Percentiles rank a stretch among this genome's conserved stretches.
phyloP scores from a whole-genome alignment of 2,888 invertebrate species.

The Macaria liturata region DNA sequence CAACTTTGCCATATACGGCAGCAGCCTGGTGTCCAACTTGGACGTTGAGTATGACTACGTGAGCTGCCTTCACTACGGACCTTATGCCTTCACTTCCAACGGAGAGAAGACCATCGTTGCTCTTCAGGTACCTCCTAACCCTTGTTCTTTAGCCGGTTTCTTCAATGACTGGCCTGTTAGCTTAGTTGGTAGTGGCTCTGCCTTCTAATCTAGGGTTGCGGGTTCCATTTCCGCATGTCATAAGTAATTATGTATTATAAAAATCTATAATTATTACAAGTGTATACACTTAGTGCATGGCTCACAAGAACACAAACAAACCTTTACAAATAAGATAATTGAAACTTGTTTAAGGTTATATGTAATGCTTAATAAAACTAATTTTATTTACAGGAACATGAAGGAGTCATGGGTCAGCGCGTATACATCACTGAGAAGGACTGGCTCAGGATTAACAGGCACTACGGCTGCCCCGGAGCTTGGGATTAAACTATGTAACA shows the following conservation, averaged over 20 bases:
- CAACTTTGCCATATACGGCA: slow-evolving; percentile 84
- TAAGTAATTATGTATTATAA: too few relatives aligned
- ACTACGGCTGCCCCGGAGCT: slow-evolving; percentile 75
- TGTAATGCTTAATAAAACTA: too few relatives aligned
- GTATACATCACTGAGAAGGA: slow-evolving; percentile 73
- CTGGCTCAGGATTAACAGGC: slow-evolving; percentile 74
- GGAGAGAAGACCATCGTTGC: slow-evolving; percentile 86
- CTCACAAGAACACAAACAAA: too few relatives aligned
- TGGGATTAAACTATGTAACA: slow-evolving; percentile 50
- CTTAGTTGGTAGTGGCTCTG: too few relatives aligned
- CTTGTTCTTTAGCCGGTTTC: too few relatives aligned
- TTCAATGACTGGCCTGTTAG: too few relatives aligned
- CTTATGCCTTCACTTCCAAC: slow-evolving; percentile 85
- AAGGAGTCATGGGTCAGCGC: slow-evolving; percentile 75
- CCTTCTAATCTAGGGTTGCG: too few relatives aligned
- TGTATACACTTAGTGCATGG: too few relatives aligned
- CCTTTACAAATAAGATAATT: too few relatives aligned
- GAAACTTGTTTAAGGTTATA: too few relatives aligned
- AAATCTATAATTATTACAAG: too few relatives aligned
- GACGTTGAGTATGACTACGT: slow-evolving; percentile 86
- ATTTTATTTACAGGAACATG: slow-evolving; percentile 58
- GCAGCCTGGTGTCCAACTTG: slow-evolving; percentile 82
- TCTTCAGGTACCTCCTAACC: slow-evolving; percentile 44
- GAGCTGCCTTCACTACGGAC: slow-evolving; percentile 89
- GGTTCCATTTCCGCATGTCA: too few relatives aligned